These are phyloP conservation scores for Rhabdomys pumilio DNA, from an alignment of 2,797 vertebrate genomes.

Conservation along the genomic window DNA sequence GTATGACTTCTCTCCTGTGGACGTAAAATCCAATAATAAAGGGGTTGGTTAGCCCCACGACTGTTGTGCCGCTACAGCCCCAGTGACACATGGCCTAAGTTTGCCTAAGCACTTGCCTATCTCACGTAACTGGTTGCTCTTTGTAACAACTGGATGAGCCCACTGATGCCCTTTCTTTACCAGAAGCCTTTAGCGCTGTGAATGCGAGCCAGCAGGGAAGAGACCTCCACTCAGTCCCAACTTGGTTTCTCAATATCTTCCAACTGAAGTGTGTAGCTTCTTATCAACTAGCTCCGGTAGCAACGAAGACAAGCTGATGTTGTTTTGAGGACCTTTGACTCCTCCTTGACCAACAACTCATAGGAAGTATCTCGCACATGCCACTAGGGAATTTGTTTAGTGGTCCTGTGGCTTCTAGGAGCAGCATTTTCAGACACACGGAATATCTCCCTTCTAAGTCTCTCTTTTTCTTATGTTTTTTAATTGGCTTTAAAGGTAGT, in stretches of 20 bases:
- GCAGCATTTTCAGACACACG: neutral
- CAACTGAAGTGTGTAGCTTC: no score
- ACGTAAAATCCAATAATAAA: neutral
- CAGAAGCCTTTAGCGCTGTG: no score
- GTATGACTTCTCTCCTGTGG: neutral
- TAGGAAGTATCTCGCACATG: neutral
- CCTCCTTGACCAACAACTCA: neutral
- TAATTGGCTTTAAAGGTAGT: neutral
- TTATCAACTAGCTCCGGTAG: neutral
- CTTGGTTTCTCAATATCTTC: neutral
- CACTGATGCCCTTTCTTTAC: neutral
- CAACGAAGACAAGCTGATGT: neutral
- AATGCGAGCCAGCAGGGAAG: no score
- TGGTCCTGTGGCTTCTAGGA: neutral
- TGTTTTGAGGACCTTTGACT: neutral
- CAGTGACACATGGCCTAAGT: neutral
- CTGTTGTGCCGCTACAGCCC: neutral
- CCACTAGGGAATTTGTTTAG: neutral
- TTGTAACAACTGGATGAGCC: neutral
- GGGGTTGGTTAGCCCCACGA: neutral
- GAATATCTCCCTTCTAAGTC: neutral
- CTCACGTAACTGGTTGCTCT: neutral
- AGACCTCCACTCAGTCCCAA: neutral
- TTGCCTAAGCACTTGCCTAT: neutral
- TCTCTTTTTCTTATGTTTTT: neutral